Evolutionary conservation across 2,888 invertebrate genomes (phyloP), one percentile per base, ranked within the genome.

Genomic region (Diloba caeruleocephala): DNA sequence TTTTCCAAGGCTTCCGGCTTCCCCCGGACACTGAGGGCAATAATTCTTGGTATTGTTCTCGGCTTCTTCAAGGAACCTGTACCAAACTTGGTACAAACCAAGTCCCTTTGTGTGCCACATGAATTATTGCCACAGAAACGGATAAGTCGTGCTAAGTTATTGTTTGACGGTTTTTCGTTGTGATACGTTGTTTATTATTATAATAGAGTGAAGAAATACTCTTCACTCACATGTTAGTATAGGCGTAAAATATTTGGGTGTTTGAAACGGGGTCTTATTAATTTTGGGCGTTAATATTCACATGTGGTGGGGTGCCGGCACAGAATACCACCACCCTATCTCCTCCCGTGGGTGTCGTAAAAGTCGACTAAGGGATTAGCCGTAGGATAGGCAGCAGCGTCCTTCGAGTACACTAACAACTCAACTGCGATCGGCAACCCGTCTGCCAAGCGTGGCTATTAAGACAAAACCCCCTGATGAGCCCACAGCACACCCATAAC

Each of bases 1-100:
- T 85, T 85, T 85, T 85, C 80, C 76, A 70, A 60, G 53, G 64
- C 54, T 68, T 76, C 79, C 78, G 71, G 71, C 56, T 79, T 81
- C 81, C 81, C 74, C 79, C 85, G 83, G 87, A 84, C 79, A 68
- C 77, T 50, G 52, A 41, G 42, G 37, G 79, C 76, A 41, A 86
- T 87, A 87, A 86, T 71, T 88, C 86, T 79, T 61, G 43, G 80
- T 83, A 85, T 88, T 88, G 88, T 87, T 87, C 84, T 77, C 76
- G 31, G 66, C 68, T 70, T 71, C 74, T 76, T 79, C 72, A 82
- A 85, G 86, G 75, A 83, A 76, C 81, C 78, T 74, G 75, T 57
- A 65, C 65, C 64, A 58, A 81, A 82, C 67, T 83, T 81, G 68
- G 77, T 66, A 44, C 53, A 44, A 52, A 42, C 77, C 58, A 66